phyloP scores from a whole-genome alignment of 2,113 vertebrate genomes.

The Phylloscopus trochilus region DNA sequence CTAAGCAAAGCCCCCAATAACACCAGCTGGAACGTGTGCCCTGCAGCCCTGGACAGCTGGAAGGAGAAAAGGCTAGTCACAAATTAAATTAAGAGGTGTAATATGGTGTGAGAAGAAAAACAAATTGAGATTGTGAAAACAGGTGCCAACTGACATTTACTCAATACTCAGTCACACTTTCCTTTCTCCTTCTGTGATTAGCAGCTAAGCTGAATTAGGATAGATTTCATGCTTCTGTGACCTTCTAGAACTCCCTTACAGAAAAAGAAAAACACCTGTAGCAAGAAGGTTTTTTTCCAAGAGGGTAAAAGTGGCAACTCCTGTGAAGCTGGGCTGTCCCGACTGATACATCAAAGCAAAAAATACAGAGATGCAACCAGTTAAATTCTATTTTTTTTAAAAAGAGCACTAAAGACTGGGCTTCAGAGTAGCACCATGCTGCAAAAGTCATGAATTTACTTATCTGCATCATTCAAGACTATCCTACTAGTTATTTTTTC shows the following conservation, averaged over 20 bases:
- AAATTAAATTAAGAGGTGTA: constrained; percentile 77
- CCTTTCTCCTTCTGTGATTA: constrained; percentile 68
- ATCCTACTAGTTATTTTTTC: background rate
- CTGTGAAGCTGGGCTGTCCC: background rate
- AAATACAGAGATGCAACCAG: background rate
- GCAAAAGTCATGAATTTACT: background rate
- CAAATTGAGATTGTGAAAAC: constrained; percentile 82
- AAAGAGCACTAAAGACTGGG: background rate
- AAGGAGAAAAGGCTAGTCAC: constrained; percentile 55
- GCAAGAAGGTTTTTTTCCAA: background rate
- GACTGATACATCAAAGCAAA: background rate
- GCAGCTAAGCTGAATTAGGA: constrained; percentile 64
- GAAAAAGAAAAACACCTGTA: constrained; percentile 71
- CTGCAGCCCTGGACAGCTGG: constrained; percentile 66
- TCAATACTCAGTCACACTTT: constrained; percentile 60
- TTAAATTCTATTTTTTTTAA: background rate
- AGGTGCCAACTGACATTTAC: constrained; percentile 78
- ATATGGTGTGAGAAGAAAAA: constrained; percentile 74
- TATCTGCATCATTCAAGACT: background rate
- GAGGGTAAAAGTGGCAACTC: background rate
- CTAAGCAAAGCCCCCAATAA: constrained; percentile 54
- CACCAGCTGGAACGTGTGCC: constrained; percentile 67
- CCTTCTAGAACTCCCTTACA: constrained; percentile 37
- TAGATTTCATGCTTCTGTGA: constrained; percentile 72
- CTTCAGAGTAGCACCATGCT: background rate